Conservation (phyloP, 1,140 invertebrate genomes). For the Philotrypesis tridentata region DNA sequence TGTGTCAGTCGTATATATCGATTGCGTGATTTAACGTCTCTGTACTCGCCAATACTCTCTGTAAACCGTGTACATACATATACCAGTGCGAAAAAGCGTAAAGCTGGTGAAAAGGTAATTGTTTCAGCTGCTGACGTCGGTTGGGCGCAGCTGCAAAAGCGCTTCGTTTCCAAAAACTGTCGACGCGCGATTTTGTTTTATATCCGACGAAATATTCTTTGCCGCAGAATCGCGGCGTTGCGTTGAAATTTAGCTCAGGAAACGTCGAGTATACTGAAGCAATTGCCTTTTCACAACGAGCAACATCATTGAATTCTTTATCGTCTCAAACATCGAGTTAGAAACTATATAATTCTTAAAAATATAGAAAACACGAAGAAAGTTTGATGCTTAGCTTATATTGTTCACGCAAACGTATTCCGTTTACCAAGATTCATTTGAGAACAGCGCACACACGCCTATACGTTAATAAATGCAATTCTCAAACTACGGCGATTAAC, state of each 20-base stretch:
- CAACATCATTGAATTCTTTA: neutral
- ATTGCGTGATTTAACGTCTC: neutral
- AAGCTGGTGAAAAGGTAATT: conserved; percentile 3
- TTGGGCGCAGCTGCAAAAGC: neutral
- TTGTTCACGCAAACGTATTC: no score
- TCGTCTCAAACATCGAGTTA: no score
- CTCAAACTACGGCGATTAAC: no score
- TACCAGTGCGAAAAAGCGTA: neutral
- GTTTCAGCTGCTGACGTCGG: neutral
- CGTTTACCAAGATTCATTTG: no score
- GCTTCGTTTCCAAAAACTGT: neutral
- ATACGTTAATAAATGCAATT: no score
- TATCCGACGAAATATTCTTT: no score
- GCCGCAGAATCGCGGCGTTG: no score
- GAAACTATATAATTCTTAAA: no score
- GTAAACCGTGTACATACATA: neutral
- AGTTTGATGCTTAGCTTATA: no score
- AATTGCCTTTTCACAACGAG: conserved; percentile 8
- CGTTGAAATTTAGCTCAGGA: neutral
- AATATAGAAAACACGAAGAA: no score
- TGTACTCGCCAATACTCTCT: neutral
- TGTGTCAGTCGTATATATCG: neutral
- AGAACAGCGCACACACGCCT: no score
- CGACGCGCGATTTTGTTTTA: neutral
- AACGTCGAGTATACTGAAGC: neutral